Base-by-base conservation (phyloP, 2,888 invertebrate genomes). In the Cantharis rustica region DNA sequence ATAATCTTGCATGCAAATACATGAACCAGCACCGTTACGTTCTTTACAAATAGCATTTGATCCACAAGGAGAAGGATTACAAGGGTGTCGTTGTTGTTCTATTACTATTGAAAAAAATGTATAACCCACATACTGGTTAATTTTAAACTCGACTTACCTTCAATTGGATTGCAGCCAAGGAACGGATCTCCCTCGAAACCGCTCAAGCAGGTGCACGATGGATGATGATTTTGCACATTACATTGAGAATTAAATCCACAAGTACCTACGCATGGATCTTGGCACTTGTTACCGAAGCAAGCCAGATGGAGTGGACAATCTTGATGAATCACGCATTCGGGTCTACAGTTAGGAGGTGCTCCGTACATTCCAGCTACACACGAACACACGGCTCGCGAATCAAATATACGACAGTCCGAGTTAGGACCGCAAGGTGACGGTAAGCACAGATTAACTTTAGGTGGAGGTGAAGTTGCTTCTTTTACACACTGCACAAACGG, bases 131-230 rank as follows among this genome's bases (percentile, higher is more conserved):
- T 63, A n/a, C n/a, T n/a, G 31, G 13, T 23, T 72, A 70, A 61
- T 75, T 73, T 77, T 76, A 74, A 75, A 76, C 76, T 69, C 71
- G 62, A 16, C 89, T 84, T 87, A 88, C 88, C 87, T 84, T 83
- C 89, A 47, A 89, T 87, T 69, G 89, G 91, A 84, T 90, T 92
- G 84, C 95, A 95, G 73, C 94, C 94, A 63, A 92, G 91, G 85
- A 94, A 95, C 20, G 95, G 95, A 90, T 95, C 95, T 23, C 95
- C 95, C 83, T 93, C 93, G 84, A 90, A 95, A n/a, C 93, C 94
- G 66, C 91, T 90, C 73, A 92, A 89, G 84, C 95, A 96, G 66
- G 91, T 91, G 84, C 95, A 95, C 80, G 93, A 90, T 0, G 95
- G 94, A 81, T 92, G 92, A 87, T 95, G 95, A 84, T 94, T 94